Conservation (phyloP, 2,888 invertebrate genomes). For the Melanotus villosus region DNA sequence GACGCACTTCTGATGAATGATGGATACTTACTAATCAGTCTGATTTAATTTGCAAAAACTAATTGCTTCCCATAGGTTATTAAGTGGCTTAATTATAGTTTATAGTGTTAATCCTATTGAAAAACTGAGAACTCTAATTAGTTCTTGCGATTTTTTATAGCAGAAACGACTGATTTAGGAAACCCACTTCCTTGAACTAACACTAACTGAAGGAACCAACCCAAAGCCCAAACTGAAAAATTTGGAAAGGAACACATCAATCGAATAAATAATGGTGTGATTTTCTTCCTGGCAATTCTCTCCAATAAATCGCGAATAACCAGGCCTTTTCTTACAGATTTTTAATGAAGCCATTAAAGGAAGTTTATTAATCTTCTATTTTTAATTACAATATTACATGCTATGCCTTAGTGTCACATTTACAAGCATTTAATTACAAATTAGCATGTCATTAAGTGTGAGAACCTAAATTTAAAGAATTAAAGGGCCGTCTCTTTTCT, state of each 20-base stretch:
- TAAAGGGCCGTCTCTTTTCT: not conserved
- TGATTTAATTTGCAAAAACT: slow-evolving; percentile 47
- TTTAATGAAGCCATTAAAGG: not conserved
- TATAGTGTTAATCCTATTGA: not conserved
- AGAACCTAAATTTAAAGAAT: slow-evolving; percentile 8
- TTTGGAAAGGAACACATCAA: slow-evolving; percentile 8
- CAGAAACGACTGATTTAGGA: too few relatives aligned
- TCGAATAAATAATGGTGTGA: not conserved
- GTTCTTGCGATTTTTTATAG: too few relatives aligned
- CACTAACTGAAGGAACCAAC: too few relatives aligned
- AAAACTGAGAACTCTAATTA: too few relatives aligned
- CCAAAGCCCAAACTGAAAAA: too few relatives aligned
- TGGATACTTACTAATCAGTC: slow-evolving; percentile 52
- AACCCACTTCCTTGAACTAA: too few relatives aligned
- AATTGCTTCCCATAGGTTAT: slow-evolving; percentile 28
- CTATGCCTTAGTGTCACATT: slow-evolving; percentile 3
- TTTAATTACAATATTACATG: slow-evolving; percentile 12
- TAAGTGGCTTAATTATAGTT: slow-evolving; percentile 28
- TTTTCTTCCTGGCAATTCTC: not conserved
- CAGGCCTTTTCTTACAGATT: too few relatives aligned
- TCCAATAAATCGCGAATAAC: too few relatives aligned
- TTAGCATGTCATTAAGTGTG: slow-evolving; percentile 19
- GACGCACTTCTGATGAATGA: slow-evolving; percentile 50
- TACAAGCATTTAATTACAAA: slow-evolving; percentile 17
- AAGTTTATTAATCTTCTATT: not conserved